Conservation (phyloP, 2,888 invertebrate genomes). For the Synanthedon tipuliformis region DNA sequence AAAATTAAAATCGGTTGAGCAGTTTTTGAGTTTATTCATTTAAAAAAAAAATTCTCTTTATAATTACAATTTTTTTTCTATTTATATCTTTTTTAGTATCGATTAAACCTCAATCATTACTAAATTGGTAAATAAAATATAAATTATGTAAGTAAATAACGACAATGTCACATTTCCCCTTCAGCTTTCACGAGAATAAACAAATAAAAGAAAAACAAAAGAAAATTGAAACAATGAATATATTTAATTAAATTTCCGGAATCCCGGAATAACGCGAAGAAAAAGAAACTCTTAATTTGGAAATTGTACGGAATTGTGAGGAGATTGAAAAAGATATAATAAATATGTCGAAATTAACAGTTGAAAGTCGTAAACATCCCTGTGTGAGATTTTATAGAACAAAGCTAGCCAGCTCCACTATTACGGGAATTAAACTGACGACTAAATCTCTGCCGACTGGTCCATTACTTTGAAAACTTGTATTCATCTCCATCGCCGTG, state of each 20-base stretch:
- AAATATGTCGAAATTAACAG: not conserved
- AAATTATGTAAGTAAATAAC: not conserved
- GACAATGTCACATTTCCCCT: not conserved
- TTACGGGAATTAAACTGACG: not conserved
- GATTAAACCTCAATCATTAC: too few relatives aligned
- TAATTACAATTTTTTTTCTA: too few relatives aligned
- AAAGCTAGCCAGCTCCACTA: not conserved
- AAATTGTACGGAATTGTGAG: not conserved
- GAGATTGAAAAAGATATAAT: not conserved
- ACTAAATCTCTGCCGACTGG: not conserved
- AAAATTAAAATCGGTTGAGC: too few relatives aligned
- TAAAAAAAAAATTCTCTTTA: too few relatives aligned
- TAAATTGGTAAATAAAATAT: too few relatives aligned
- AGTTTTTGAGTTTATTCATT: too few relatives aligned
- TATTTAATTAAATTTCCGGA: slow-evolving; percentile 29
- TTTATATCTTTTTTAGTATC: too few relatives aligned
- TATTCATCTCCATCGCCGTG: not conserved
- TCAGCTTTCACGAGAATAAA: not conserved
- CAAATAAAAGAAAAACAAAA: not conserved
- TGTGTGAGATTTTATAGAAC: not conserved
- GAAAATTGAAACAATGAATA: slow-evolving; percentile 28
- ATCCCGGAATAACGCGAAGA: slow-evolving; percentile 9
- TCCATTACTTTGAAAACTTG: not conserved
- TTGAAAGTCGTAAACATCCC: not conserved
- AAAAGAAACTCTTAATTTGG: not conserved